Percentiles rank a stretch among this genome's conserved stretches.
These are phyloP conservation scores for Sipunculus nudus DNA, from an alignment of 2,888 invertebrate species.

Conservation along the genomic window DNA sequence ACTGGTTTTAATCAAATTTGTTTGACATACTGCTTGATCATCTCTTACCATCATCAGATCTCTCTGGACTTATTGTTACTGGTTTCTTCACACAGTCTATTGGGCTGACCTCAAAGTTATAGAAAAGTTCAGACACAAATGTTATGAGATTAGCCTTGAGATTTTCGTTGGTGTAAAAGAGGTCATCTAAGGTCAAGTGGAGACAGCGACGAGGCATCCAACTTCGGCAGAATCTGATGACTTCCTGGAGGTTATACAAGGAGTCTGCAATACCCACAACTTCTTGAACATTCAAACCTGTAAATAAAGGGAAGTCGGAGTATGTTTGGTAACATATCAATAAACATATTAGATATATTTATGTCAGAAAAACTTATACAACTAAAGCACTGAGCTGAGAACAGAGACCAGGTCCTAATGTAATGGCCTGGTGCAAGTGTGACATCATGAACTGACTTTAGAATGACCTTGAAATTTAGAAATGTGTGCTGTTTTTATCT, in stretches of 20 bases:
- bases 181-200: conserved; percentile 94
- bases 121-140: conserved; percentile 92
- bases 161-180: conserved; percentile 92
- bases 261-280: conserved; percentile 87
- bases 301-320: conserved; percentile 22
- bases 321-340: neutral
- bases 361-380: too few relatives aligned
- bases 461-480: too few relatives aligned
- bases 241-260: conserved; percentile 87
- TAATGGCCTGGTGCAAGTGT: too few relatives aligned
- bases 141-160: conserved; percentile 89
- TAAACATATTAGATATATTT: neutral
- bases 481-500: too few relatives aligned
- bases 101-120: conserved; percentile 88
- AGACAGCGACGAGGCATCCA: conserved; percentile 88
- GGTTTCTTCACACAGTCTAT: conserved; percentile 3
- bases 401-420: too few relatives aligned
- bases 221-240: conserved; percentile 85
- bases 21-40: too few relatives aligned
- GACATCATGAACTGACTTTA: too few relatives aligned
- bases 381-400: too few relatives aligned
- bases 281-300: conserved; percentile 68
- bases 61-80: too few relatives aligned
- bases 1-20: too few relatives aligned
- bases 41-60: too few relatives aligned